Evolutionary conservation across 2,888 invertebrate species (phyloP).

Genomic region (Machimus rusticus): DNA sequence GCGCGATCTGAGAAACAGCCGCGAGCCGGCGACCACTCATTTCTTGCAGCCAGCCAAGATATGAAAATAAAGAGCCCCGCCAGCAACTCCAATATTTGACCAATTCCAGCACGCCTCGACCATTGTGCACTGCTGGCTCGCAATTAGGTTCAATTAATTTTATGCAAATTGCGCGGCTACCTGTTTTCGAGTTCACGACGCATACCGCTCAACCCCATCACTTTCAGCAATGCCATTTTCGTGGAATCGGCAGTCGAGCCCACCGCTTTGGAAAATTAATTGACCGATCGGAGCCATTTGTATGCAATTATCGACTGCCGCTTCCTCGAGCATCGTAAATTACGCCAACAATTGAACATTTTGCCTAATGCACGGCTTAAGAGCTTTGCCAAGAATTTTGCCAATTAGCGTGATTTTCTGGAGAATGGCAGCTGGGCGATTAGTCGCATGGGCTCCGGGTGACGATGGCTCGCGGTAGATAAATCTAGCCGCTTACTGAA

Average conservation of each 20-base stretch:
- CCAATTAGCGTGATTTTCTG: slow-evolving; percentile 2
- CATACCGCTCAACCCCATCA: neutral
- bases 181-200: neutral
- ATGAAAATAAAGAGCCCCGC: neutral
- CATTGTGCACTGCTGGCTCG: neutral
- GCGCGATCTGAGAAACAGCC: neutral
- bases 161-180: slow-evolving; percentile 24
- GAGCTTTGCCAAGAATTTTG: neutral
- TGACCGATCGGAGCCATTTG: slow-evolving; percentile 16
- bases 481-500: neutral
- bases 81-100: neutral
- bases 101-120: neutral
- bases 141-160: slow-evolving; percentile 31
- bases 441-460: neutral
- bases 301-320: slow-evolving; percentile 10
- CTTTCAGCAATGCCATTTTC: neutral
- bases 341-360: neutral
- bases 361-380: neutral
- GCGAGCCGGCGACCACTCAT: neutral
- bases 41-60: neutral
- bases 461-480: neutral
- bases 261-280: slow-evolving; percentile 8
- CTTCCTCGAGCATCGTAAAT: neutral
- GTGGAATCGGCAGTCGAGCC: neutral
- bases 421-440: neutral